Evolutionary conservation across 2,888 invertebrate species (phyloP).

Genomic region (Drosophila koepferae): DNA sequence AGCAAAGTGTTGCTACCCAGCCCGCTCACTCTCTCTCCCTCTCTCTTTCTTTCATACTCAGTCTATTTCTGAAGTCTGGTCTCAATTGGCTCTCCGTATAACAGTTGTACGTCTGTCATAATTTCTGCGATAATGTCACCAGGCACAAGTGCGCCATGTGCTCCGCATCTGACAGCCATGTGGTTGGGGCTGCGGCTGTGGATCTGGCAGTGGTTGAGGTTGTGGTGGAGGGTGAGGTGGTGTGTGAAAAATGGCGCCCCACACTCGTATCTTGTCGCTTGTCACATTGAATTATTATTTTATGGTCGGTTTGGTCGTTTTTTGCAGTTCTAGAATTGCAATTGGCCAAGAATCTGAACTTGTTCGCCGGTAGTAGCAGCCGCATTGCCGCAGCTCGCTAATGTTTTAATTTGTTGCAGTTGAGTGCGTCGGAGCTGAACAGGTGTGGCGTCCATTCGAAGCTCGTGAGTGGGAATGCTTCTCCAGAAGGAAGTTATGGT

Average conservation of each 20-base stretch:
- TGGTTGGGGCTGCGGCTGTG: not conserved
- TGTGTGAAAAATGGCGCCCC: slow-evolving; percentile 76
- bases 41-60: not conserved
- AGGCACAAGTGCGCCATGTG: slow-evolving; percentile 64
- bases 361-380: slow-evolving; percentile 58
- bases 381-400: slow-evolving; percentile 47
- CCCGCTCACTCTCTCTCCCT: not conserved
- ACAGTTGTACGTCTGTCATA: slow-evolving; percentile 72
- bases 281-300: slow-evolving; percentile 80
- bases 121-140: slow-evolving; percentile 70
- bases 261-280: slow-evolving; percentile 71
- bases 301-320: slow-evolving; percentile 58
- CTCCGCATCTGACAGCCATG: slow-evolving; percentile 43
- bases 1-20: slow-evolving; percentile 24
- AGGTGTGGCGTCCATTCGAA: slow-evolving; percentile 17
- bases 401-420: slow-evolving; percentile 68
- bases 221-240: slow-evolving; percentile 18
- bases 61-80: not conserved
- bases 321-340: slow-evolving; percentile 50
- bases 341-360: slow-evolving; percentile 60
- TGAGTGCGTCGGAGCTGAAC: slow-evolving; percentile 8
- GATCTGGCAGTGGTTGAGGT: not conserved
- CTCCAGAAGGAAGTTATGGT: not conserved
- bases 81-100: slow-evolving; percentile 27
- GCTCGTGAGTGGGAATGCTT: not conserved